Evolutionary conservation across 92 coral and sea anemone genomes (phyloP).

Genomic region (Galaxea fascicularis): DNA sequence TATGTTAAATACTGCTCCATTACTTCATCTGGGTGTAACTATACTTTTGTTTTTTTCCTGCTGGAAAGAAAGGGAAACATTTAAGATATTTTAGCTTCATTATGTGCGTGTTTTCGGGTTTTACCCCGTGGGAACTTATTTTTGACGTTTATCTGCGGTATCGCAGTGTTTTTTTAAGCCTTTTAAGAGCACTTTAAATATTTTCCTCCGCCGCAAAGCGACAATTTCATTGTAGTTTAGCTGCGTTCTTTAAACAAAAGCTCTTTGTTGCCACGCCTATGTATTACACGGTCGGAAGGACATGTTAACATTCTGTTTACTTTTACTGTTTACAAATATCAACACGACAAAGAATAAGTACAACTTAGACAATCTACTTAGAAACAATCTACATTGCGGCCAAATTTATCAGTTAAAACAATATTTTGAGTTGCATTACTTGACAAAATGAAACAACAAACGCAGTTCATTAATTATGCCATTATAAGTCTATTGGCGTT

Average conservation of each 20-base stretch:
- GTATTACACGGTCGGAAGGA: slow-evolving; percentile 9
- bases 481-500: slow-evolving; percentile 15
- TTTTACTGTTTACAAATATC: slow-evolving; percentile 6
- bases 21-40: slow-evolving; percentile 32
- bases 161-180: background rate
- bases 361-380: background rate
- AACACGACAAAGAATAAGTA: background rate
- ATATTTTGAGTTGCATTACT: slow-evolving; percentile 1
- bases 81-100: background rate
- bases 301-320: slow-evolving; percentile 1
- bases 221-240: slow-evolving; percentile 3
- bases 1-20: slow-evolving; percentile 21
- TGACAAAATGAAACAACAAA: slow-evolving; percentile 1
- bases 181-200: slow-evolving; percentile 19
- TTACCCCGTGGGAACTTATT: slow-evolving; percentile 10
- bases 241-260: slow-evolving; percentile 1
- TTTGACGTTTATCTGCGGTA: background rate
- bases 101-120: background rate
- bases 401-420: background rate
- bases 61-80: slow-evolving; percentile 37
- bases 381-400: background rate
- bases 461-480: slow-evolving; percentile 19
- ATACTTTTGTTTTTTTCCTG: slow-evolving; percentile 13
- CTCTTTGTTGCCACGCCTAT: slow-evolving; percentile 7
- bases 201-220: slow-evolving; percentile 38